Evolutionary conservation across 2,888 invertebrate species (phyloP), one percentile per base, ranked within the genome.

Genomic region (Malachius bipustulatus): DNA sequence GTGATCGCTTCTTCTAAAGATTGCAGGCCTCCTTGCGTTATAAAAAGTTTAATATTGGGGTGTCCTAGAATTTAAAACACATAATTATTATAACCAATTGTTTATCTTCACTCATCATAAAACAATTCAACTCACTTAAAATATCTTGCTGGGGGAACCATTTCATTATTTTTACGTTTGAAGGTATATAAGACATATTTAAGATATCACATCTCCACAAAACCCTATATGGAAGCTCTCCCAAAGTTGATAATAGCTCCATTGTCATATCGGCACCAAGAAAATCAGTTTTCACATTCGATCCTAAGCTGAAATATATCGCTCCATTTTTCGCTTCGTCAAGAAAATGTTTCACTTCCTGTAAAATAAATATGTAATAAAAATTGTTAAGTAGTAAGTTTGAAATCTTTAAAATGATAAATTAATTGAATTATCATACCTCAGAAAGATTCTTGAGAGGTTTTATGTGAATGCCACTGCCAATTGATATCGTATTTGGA

Each of bases 131-230:
- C 40, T 44, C 44, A 50, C 50, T 43, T 37, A 50, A 29, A 9
- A 49, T 29, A 28, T 45, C 42, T 19, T 43, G 43, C 30, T 50
- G 50, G 0, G 50, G 46, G 26, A 45, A 32, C 50, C 50, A 50
- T 34, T 47, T 42, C 4, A 44, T 34, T 4, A 48, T 41, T 26
- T 42, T 45, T 2, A 50, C 45, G 35, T 50, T 50, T 11, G 38
- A 27, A 6, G 50, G 48, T 16, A 41, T 32, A 12, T 31, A 30
- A 11, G 26, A 14, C 28, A 47, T 35, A 9, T 12, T 16, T 13
- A 45, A 42, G n/a, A 37, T 30, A 27, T 51, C 50, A 36, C 45
- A 48, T 43, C 50, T 51, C 51, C 51, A 51, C 4, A 51, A 14
- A 14, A 51, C 33, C 13, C 41, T 43, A 30, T 49, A 49, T 4